Evolutionary conservation across 2,113 vertebrate species (phyloP).

Genomic region (Erythrolamprus reginae): DNA sequence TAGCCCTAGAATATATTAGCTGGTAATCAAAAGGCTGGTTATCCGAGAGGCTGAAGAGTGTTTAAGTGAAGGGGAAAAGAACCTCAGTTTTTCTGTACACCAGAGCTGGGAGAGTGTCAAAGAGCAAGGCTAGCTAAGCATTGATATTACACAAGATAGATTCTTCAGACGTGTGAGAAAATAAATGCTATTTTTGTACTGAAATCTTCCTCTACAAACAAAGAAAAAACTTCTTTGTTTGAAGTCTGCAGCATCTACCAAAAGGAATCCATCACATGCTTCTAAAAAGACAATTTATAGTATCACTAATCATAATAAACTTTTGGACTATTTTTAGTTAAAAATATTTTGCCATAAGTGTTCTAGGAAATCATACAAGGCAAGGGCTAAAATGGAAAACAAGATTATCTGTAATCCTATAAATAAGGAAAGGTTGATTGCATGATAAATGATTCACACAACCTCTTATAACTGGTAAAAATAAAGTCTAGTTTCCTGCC

Average conservation of each 20-base stretch:
- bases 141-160: background rate
- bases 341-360: background rate
- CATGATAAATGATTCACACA: background rate
- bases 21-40: background rate
- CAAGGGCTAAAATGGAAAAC: background rate
- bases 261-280: background rate
- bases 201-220: background rate
- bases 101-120: background rate
- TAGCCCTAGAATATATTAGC: background rate
- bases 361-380: background rate
- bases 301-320: background rate
- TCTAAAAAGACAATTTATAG: background rate
- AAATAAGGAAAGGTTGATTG: background rate
- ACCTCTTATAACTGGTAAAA: background rate
- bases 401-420: background rate
- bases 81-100: background rate
- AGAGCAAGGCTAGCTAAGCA: background rate
- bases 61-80: background rate
- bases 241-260: background rate
- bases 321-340: background rate
- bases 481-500: background rate
- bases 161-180: background rate
- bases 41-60: background rate
- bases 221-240: background rate
- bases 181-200: background rate